Base-by-base conservation (phyloP, 2,797 vertebrate genomes). In the Propithecus deckenii region DNA sequence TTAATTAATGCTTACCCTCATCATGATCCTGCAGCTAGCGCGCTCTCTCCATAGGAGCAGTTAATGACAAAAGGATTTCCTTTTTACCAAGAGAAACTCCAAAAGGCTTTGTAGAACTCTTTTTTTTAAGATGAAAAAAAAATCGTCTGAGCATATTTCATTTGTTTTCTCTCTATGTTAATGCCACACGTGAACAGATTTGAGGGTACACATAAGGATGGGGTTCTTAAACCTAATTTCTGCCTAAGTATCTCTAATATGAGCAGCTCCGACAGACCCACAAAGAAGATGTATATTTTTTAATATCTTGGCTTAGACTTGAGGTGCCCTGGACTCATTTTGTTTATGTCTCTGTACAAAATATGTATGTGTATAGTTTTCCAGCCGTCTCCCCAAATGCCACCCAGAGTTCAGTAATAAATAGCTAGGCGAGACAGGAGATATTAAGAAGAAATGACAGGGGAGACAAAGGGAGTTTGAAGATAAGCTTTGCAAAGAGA, bases 1-100 rank as follows among this genome's bases (percentile, higher is more conserved):
- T 98, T 99, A 99, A 99, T 99, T 98, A 98, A 98, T 98, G 98
- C 97, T 98, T 98, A 98, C 98, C 97, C 97, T 98, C 98, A 96
- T 98, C 98, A 97, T 97, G 97, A 98, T 98, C 97, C 96, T 98
- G 46, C 97, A 98, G 97, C 98, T 97, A 97, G 97, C 94, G 28
- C 18, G 2, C 90, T 97, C 28, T 97, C 98, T 94, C 96, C 92
- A 90, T 97, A 98, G 97, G 97, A 98, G 22, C 91, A 1, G 59
- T 28, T 52, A 95, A 46, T 74, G 89, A 94, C 96, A 88, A 95
- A 98, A 97, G 89, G 92, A 96, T 98, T 98, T 96, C 38, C 38
- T 96, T 92, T 92, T 88, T 71, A 87, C n/a, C 91, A 95, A 88
- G 92, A 97, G 97, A 97, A 89, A 97, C 86, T 96, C 96, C 0